Evolutionary conservation across 2,888 invertebrate genomes (phyloP), one percentile per base, ranked within the genome.

Genomic region (Crocallis elinguaria): DNA sequence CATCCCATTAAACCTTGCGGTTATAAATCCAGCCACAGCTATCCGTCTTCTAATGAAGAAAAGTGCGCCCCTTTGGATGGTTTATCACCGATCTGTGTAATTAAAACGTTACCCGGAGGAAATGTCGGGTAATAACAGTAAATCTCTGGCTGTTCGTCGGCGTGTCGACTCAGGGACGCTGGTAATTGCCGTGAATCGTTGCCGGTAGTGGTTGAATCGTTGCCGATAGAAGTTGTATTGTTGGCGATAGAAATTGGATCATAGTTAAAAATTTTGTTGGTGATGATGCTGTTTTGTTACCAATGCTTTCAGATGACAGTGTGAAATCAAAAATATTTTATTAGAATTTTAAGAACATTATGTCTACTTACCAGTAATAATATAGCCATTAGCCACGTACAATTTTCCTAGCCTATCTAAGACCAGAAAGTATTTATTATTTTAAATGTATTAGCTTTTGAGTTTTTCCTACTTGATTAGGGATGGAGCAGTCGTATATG

Each of bases 41-140:
- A 86, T 90, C 83, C 83, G 81, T 89, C 89, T 89, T 86, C 74
- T 90, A 90, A 91, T 91, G 90, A 91, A 91, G 91, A 90, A 89
- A 90, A 90, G 91, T 91, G 89, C 87, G 89, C 87, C 84, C 84
- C 75, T 79, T n/a, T 75, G 84, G 87, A 88, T 90, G 86, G 68
- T 90, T 91, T 90, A 90, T 90, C 87, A 84, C 66, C 89, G 90
- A 91, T 90, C 91, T 86, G 84, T 86, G 91, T 91, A 91, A 91
- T 91, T 91, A 90, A 90, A 91, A 90, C 89, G 91, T 90, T 88
- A 84, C 90, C 87, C 89, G 79, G 75, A 90, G 90, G 90, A 90
- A 90, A 90, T 86, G 88, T 82, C 80, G 77, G 82, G 90, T 82
- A 89, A 90, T 91, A 89, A 90, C 88, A 82, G 87, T 91, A 91